Base-by-base conservation (phyloP, 2,113 vertebrate species). In the Pipa parva region DNA sequence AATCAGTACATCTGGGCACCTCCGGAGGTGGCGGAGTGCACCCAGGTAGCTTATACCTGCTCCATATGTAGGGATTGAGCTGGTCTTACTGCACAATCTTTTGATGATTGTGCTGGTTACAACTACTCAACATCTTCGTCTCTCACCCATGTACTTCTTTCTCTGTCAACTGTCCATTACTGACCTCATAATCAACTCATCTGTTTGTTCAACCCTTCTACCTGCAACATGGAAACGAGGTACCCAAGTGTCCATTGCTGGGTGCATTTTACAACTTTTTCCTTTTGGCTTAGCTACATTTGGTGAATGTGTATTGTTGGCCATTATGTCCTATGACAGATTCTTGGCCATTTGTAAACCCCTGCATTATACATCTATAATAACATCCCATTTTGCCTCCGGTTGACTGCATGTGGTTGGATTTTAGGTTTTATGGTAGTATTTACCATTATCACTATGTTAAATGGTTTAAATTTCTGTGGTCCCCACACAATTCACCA, bases 281-380 rank as follows among this genome's bases (percentile, higher is more conserved):
- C n/a, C 33, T 5, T 63, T 63, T 51, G 20, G 20, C 9, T 29
- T 9, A 3, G 12, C 22, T 18, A 29, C 39, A 51, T 31, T 8
- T 24, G 4, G 46, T n/a, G 46, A 63, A 28, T 63, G 60, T 24
- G 73, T 69, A 17, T 42, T 73, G 12, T 63, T 77, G 4, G 63
- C 71, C 1, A 28, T 70, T 13, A 77, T 72, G 73, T 72, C 76
- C 1, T 74, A 68, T 22, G 74, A 78, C 25, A 39, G 72, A n/a
- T 78, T 63, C 22, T 7, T 75, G n/a, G 76, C 74, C 31, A 74
- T 75, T 21, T 50, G 45, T 27, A 67, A 52, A 24, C 74, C 76
- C 9, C 59, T 74, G 12, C 31, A 60, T 15, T 74, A 76, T 3
- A 1, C 65, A 1, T 25, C 63, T 48, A 59, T 62, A 4, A 76